Conservation (phyloP, 2,113 vertebrate genomes). For the Podiceps cristatus region DNA sequence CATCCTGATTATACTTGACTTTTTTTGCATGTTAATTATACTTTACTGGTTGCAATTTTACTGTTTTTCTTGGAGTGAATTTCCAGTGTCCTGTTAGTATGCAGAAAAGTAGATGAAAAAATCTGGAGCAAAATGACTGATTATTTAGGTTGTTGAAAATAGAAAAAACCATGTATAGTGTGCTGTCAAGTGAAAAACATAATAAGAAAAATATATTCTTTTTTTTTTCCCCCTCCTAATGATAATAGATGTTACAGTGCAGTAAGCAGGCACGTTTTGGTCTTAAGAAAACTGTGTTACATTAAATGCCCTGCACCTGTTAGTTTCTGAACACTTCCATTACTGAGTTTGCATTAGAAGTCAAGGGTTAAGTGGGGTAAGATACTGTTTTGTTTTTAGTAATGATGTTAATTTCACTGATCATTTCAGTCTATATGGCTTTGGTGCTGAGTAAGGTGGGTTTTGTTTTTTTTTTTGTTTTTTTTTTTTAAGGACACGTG, state of each 20-base stretch:
- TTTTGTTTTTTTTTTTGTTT: not conserved
- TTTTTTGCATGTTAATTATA: not conserved
- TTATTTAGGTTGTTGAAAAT: not conserved
- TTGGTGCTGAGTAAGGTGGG: rapidly evolving
- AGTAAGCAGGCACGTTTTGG: not conserved
- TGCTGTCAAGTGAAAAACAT: not conserved
- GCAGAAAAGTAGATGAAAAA: not conserved
- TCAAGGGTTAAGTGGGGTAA: not conserved
- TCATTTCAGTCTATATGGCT: not conserved
- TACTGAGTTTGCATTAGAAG: not conserved
- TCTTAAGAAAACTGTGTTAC: not conserved
- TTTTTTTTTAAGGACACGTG: not conserved
- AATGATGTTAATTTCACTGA: not conserved
- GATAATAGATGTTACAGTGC: not conserved
- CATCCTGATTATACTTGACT: not conserved
- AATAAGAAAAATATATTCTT: not conserved
- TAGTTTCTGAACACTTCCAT: not conserved
- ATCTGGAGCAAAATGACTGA: not conserved
- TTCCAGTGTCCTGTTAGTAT: not conserved
- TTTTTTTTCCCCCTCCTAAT: not conserved
- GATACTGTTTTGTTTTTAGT: not conserved
- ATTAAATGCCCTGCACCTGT: rapidly evolving
- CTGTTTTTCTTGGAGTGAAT: not conserved
- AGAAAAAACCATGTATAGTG: not conserved
- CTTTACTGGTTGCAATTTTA: not conserved